Evolutionary conservation across 2,888 invertebrate genomes (phyloP).

Genomic region (Strigamia crassipes): DNA sequence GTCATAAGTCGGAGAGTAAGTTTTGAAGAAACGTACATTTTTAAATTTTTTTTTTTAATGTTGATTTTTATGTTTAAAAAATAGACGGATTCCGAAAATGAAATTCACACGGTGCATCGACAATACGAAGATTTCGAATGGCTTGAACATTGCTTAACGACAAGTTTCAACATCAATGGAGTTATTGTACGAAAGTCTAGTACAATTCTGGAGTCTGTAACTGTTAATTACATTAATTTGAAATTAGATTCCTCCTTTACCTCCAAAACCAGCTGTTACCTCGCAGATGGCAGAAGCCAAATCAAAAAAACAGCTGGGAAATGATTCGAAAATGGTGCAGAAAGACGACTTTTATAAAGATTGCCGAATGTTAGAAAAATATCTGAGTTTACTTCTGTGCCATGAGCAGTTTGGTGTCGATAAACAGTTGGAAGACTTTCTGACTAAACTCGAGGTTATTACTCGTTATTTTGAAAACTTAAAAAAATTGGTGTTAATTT

Average conservation of each 20-base stretch:
- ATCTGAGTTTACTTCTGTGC: constrained; percentile 56
- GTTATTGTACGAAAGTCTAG: constrained; percentile 56
- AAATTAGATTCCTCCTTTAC: constrained; percentile 60
- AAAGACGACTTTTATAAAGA: constrained; percentile 60
- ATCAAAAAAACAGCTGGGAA: constrained; percentile 58
- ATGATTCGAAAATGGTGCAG: constrained; percentile 57
- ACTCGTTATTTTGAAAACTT: constrained; percentile 18
- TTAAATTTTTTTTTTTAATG: background rate
- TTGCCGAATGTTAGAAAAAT: constrained; percentile 59
- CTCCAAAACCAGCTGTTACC: constrained; percentile 58
- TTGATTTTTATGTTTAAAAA: background rate
- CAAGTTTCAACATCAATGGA: constrained; percentile 57
- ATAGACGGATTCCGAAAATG: background rate
- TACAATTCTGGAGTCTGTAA: background rate
- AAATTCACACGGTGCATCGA: constrained; percentile 53
- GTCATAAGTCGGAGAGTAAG: constrained; percentile 50
- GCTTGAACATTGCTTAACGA: constrained; percentile 60
- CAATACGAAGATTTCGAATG: constrained; percentile 61
- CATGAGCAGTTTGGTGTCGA: constrained; percentile 58
- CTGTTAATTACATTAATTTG: background rate
- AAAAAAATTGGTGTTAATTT: too few species aligned
- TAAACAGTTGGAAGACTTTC: constrained; percentile 56
- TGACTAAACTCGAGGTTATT: constrained; percentile 51
- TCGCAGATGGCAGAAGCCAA: constrained; percentile 58
- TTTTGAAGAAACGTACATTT: background rate